A percentile compares a stretch with the other conserved stretches of the same genome.
phyloP scores from a whole-genome alignment of 64 coral and sea anemone species.

The Pocillopora verrucosa region DNA sequence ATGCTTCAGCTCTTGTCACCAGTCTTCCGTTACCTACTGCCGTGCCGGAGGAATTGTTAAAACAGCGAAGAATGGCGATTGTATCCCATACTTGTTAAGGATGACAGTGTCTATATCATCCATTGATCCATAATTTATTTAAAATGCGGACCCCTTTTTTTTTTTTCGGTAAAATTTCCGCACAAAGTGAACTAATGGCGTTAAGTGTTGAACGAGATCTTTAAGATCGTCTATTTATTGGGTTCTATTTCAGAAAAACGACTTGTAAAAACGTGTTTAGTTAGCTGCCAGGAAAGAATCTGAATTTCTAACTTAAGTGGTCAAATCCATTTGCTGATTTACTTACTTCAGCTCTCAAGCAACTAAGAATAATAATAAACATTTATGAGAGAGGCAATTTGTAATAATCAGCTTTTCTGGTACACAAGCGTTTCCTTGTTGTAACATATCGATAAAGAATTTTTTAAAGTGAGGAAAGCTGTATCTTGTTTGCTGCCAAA shows the following conservation, averaged over 20 bases:
- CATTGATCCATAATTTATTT: not conserved
- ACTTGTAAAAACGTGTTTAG: too few species aligned
- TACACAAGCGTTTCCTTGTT: too few species aligned
- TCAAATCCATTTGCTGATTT: too few species aligned
- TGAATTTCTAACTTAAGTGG: too few species aligned
- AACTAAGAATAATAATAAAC: too few species aligned
- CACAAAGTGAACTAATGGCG: not conserved
- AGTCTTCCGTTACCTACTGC: conserved; percentile 30
- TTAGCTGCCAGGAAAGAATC: too few species aligned
- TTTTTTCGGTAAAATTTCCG: not conserved
- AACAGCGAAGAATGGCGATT: conserved; percentile 22
- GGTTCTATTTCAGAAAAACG: not conserved
- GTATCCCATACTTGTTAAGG: not conserved
- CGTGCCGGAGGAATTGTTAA: not conserved
- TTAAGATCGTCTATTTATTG: not conserved
- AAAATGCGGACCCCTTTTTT: not conserved
- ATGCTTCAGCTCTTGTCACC: conserved; percentile 13
- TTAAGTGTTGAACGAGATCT: not conserved
- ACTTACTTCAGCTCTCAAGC: too few species aligned
- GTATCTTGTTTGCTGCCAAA: too few species aligned
- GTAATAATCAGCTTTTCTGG: too few species aligned
- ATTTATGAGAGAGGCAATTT: too few species aligned
- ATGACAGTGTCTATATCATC: not conserved
- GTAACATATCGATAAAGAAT: too few species aligned
- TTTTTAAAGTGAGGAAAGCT: too few species aligned